Evolutionary conservation across 2,113 vertebrate species (phyloP).

Genomic region (Indicator indicator): DNA sequence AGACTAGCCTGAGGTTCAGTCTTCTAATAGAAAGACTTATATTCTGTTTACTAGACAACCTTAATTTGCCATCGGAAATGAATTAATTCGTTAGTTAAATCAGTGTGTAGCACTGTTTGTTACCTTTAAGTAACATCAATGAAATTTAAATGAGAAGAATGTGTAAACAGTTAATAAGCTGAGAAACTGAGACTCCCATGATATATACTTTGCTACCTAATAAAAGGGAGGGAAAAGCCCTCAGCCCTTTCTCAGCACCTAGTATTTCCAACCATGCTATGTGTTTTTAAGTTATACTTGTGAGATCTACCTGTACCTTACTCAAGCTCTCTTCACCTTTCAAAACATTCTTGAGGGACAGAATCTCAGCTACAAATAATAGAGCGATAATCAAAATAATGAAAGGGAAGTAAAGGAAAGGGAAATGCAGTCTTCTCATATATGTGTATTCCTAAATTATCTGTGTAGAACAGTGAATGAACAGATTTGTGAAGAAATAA

Average conservation of each 20-base stretch:
- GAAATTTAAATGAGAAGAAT: constrained; percentile 66
- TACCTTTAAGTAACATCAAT: constrained; percentile 53
- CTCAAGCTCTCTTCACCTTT: background rate
- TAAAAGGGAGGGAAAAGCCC: background rate
- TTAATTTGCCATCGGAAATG: constrained; percentile 67
- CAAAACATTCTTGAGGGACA: background rate
- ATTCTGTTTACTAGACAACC: constrained; percentile 55
- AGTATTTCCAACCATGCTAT: background rate
- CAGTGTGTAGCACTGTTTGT: constrained; percentile 45
- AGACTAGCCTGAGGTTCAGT: constrained; percentile 17
- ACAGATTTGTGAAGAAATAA: constrained; percentile 6
- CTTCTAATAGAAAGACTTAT: constrained; percentile 25
- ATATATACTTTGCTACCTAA: background rate
- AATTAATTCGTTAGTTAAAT: constrained; percentile 73
- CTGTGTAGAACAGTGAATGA: background rate
- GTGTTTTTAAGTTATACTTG: background rate
- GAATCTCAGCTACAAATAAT: background rate
- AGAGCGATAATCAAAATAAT: background rate
- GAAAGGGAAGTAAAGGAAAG: background rate
- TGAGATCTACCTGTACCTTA: background rate
- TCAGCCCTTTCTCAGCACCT: background rate
- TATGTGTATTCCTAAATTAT: background rate
- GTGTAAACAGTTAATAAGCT: constrained; percentile 14
- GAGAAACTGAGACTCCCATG: background rate
- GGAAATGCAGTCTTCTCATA: background rate